These are phyloP conservation scores for Resseliella maxima DNA, from an alignment of 2,888 invertebrate genomes.

Conservation along the genomic window DNA sequence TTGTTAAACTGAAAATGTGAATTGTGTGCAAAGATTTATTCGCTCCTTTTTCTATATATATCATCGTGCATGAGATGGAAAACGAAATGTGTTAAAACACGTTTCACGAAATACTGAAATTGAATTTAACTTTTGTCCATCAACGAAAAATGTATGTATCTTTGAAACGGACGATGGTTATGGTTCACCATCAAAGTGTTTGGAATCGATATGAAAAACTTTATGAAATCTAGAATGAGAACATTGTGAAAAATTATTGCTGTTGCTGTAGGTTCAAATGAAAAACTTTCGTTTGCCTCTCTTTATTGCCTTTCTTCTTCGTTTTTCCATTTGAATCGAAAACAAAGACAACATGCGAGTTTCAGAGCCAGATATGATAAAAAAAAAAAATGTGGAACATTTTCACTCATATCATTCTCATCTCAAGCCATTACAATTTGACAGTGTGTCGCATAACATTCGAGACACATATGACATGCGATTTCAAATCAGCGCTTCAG, in stretches of 20 bases:
- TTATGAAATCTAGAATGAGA: not conserved
- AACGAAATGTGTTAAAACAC: slow-evolving; percentile 12
- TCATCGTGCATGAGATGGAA: not conserved
- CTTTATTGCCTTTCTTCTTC: not conserved
- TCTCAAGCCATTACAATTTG: not conserved
- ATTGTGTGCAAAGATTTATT: slow-evolving; percentile 18
- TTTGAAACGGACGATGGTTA: not conserved
- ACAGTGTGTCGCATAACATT: not conserved
- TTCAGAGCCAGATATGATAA: not conserved
- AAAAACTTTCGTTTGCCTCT: no score
- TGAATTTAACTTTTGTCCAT: slow-evolving; percentile 54
- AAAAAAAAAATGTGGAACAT: not conserved
- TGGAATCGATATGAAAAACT: not conserved
- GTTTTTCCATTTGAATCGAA: not conserved
- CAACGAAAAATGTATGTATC: not conserved
- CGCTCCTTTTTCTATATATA: not conserved
- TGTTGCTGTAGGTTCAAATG: not conserved
- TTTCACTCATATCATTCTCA: not conserved
- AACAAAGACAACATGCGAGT: not conserved
- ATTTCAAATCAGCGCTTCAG: not conserved
- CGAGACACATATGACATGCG: not conserved
- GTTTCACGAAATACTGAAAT: not conserved
- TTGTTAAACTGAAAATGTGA: not conserved
- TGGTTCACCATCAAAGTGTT: not conserved
- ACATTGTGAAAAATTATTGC: not conserved